Base-by-base conservation (phyloP, 2,797 vertebrate species). In the Lophius americanus region DNA sequence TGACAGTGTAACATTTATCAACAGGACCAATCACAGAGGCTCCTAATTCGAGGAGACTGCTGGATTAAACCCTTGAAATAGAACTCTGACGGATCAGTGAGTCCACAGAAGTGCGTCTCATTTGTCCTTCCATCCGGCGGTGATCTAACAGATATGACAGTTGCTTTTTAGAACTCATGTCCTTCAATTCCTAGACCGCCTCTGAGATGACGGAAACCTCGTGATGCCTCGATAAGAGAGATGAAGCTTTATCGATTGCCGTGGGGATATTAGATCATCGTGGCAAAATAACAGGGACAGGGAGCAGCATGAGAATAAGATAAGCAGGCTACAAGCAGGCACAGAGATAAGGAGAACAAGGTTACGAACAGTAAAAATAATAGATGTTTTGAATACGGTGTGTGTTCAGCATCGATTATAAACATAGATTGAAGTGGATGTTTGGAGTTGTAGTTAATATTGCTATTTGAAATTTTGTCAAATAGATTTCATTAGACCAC, bases 211-310 rank as follows among this genome's bases (percentile, higher is more conserved):
- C 67, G 76, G 82, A 78, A 81, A 72, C 55, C 74, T 78, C 78
- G 74, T 74, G 67, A 76, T 78, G 66, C 67, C 70, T 70, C 38
- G 48, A 85, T 84, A 76, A 82, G 72, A 81, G 74, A 81, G 64
- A 83, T 88, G 71, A 74, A 74, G 84, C 82, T 81, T 81, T 86
- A 88, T 88, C 76, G 84, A 88, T 88, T 69, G 64, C 71, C 42
- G 56, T 56, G 84, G 79, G 78, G 78, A 84, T 84, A 88, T 83
- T 73, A 71, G 79, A 88, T 81, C 79, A 83, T 76, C 67, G 80
- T 74, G 64, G 75, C 38, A 35, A 73, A 64, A 60, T 75, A 81
- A 79, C 46, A 12, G 74, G 80, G 73, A 77, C 71, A 61, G 64
- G 74, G 76, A 70, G 56, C 64, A 65, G 76, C 70, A 79, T 72